phyloP scores from a whole-genome alignment of 2,888 invertebrate species.

The Andrena bicolor region DNA sequence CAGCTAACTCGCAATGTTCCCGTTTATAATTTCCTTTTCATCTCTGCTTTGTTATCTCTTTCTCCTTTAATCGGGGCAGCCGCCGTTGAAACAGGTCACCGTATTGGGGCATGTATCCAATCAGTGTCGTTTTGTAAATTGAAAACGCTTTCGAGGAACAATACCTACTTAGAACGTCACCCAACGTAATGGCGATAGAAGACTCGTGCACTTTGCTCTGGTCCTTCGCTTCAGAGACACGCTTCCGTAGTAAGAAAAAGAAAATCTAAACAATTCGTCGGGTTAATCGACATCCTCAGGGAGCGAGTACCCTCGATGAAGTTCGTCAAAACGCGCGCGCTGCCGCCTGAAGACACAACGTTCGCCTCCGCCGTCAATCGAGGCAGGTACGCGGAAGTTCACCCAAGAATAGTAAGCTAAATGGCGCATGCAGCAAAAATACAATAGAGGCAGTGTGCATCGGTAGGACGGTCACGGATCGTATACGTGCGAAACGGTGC shows the following conservation, averaged over 20 bases:
- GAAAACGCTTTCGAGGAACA: background rate
- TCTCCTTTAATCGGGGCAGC: slow-evolving; percentile 8
- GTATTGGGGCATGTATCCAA: background rate
- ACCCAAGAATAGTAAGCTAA: slow-evolving; percentile 80
- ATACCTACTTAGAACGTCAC: too few relatives aligned
- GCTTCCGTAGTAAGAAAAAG: too few relatives aligned
- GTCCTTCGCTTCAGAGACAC: too few relatives aligned
- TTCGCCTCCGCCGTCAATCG: slow-evolving; percentile 72
- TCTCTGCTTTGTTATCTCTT: slow-evolving; percentile 2
- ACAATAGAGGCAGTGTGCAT: slow-evolving; percentile 74
- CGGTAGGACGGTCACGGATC: slow-evolving; percentile 80
- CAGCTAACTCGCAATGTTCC: slow-evolving; percentile 41
- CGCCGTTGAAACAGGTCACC: background rate
- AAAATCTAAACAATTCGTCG: background rate
- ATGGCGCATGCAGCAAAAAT: slow-evolving; percentile 68
- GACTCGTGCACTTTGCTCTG: too few relatives aligned
- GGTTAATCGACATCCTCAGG: background rate
- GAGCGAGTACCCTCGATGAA: background rate
- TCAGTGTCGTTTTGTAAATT: background rate
- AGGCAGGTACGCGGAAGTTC: slow-evolving; percentile 83
- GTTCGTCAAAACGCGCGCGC: slow-evolving; percentile 52
- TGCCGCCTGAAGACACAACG: slow-evolving; percentile 40
- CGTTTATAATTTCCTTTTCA: slow-evolving; percentile 34
- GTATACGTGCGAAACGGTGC: slow-evolving; percentile 82
- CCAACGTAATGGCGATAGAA: too few relatives aligned